Evolutionary conservation across 2,113 vertebrate genomes (phyloP), one percentile per base, ranked within the genome.

Genomic region (Anas platyrhynchos): DNA sequence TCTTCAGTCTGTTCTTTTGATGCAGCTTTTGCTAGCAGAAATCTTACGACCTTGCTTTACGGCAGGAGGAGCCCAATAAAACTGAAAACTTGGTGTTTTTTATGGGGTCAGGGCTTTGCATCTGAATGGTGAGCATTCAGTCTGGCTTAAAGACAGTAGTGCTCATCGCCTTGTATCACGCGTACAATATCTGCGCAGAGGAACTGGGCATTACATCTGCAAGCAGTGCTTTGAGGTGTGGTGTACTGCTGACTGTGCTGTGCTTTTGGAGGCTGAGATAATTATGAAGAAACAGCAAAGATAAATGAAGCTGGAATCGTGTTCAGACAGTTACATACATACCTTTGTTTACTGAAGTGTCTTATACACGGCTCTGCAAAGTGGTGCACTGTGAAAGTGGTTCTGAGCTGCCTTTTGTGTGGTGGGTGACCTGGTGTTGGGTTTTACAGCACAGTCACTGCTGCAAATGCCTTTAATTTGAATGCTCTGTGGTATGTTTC

Each of bases 221-320:
- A 13, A 36, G 59, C 22, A 6, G 36, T 5, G 11, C 21, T 16
- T 11, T 11, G 6, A 18, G 2, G 43, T 31, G 2, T 3, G 11
- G 13, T 0, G 32, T 7, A 3, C 11, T 11, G 2, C 48, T 26
- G 7, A 3, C 7, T 0, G 2, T 9, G 2, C 17, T 4, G 1
- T 43, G 79, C 62, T 46, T 27, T 16, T 12, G 61, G 58, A 29
- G 31, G 3, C 27, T 2, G 34, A 32, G 7, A 12, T 27, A 4
- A 2, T 32, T 6, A 13, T 4, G 54, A 50, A 52, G 62, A 72
- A 52, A 48, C 48, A 29, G 13, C 26, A 38, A 2, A 8, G 54
- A 61, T 7, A 55, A 71, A 88, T 17, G 66, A 56, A 11, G 63
- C 77, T 43, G 36, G 17, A n/a, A 46, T 32, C 7, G 23, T 9